Base-by-base conservation (phyloP, 1,140 invertebrate genomes). In the Epicauta chinensis region DNA sequence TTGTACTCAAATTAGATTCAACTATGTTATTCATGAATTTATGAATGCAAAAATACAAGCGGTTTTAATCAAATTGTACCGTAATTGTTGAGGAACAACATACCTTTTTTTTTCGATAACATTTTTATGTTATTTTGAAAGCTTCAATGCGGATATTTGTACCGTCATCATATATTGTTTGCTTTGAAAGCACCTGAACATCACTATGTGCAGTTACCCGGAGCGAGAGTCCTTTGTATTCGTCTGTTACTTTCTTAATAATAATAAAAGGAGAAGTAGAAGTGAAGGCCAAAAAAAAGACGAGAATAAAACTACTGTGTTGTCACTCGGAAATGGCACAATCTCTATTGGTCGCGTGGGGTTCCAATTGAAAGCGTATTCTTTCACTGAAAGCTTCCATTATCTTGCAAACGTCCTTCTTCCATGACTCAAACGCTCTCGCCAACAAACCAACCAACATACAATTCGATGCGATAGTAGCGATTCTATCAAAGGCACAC, bases 291-390 rank as follows among this genome's bases (percentile, higher is more conserved):
- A 23, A 23, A 23, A 23, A 23, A 23, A 23, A 23, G 4, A 23
- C 4, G 4, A 1, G 23, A 23, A 7, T 3, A 23, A 47, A 47
- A 54, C 47, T 47, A 44, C 38, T 15, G 52, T 54, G 52, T 54
- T 54, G 52, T 54, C 52, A 48, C 37, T 48, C 52, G 52, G 52
- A 54, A 54, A 54, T 39, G 52, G 52, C 52, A 45, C 52, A 54
- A 54, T 54, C 52, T 48, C 52, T 48, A 54, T 54, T 48, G 44
- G 52, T 40, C 52, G 43, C 52, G 37, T 48, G 45, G 52, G 46
- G 52, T 43, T 49, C 52, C 52, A 54, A 54, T 54, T 46, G 52
- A 54, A 54, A 48, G 45, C 36, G 52, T 54, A 54, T 54, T 54
- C 52, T 54, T 45, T 54, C 43, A 23, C 48, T 38, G 43, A 45